A percentile compares a stretch with the other conserved stretches of the same genome.
These are phyloP conservation scores for Caenorhabditis remanei DNA, from an alignment of 1,140 invertebrate species.

Conservation along the genomic window DNA sequence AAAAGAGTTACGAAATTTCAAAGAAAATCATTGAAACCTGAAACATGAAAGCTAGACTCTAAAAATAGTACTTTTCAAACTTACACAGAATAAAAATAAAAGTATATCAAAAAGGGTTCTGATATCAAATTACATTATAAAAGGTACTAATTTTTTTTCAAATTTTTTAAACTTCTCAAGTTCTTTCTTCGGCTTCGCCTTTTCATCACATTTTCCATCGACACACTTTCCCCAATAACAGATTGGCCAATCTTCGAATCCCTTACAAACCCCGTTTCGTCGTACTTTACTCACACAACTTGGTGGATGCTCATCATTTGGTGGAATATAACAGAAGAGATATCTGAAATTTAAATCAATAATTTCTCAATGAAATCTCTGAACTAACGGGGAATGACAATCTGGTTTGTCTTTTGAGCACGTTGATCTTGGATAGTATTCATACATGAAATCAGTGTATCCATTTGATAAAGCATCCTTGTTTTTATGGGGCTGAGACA, in stretches of 20 bases:
- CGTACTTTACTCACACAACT: conserved; percentile 73
- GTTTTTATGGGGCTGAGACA: conserved; percentile 60
- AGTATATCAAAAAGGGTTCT: too few species aligned
- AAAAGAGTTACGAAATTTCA: neutral
- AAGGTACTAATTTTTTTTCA: conserved; percentile 33
- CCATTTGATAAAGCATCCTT: conserved; percentile 73
- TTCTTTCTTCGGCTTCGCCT: neutral
- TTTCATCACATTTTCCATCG: conserved; percentile 54
- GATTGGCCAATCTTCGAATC: conserved; percentile 61
- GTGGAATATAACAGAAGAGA: conserved; percentile 73
- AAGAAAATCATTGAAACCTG: conserved; percentile 5
- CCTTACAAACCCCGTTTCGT: conserved; percentile 65
- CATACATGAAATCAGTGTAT: conserved; percentile 74
- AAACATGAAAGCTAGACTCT: conserved; percentile 8
- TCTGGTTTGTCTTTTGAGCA: conserved; percentile 64
- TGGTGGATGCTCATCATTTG: conserved; percentile 61
- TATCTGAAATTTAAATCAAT: conserved; percentile 53
- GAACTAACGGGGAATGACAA: conserved; percentile 72
- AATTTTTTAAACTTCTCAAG: conserved; percentile 3
- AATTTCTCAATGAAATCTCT: neutral
- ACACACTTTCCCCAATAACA: conserved; percentile 62
- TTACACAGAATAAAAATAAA: neutral
- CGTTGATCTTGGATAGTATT: conserved; percentile 72
- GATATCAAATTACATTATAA: neutral
- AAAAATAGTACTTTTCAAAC: neutral